A percentile compares a stretch with the other conserved stretches of the same genome.
Evolutionary conservation across 92 coral and sea anemone species (phyloP).

Genomic region (Nematostella vectensis): DNA sequence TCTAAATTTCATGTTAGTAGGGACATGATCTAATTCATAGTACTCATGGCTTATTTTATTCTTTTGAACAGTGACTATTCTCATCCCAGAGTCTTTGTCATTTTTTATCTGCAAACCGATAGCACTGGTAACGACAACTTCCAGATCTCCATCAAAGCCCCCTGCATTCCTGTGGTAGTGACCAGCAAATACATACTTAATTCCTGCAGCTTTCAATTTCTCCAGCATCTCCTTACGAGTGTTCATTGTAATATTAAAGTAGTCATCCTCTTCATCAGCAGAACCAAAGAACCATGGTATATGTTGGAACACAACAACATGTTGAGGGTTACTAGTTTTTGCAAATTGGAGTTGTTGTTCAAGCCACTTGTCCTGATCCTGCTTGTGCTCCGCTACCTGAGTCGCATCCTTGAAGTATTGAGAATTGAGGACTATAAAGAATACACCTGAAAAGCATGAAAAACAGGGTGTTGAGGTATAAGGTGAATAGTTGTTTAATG

Average conservation of each 20-base stretch:
- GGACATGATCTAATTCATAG: slow-evolving; percentile 79
- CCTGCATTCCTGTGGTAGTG: slow-evolving; percentile 99
- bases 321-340: slow-evolving; percentile 58
- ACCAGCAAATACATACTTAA: slow-evolving; percentile 91
- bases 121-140: slow-evolving; percentile 96
- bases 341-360: slow-evolving; percentile 72
- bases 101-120: slow-evolving; percentile 83
- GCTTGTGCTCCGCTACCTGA: slow-evolving; percentile 47
- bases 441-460: slow-evolving; percentile 66
- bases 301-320: slow-evolving; percentile 86
- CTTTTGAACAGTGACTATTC: slow-evolving; percentile 65
- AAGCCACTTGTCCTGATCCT: slow-evolving; percentile 77
- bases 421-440: slow-evolving; percentile 85
- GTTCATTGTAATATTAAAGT: slow-evolving; percentile 65
- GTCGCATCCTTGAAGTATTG: slow-evolving; percentile 89
- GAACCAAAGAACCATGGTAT: slow-evolving; percentile 86
- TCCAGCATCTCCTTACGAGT: slow-evolving; percentile 48
- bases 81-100: slow-evolving; percentile 88
- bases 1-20: slow-evolving; percentile 39
- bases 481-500: too few species aligned
- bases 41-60: slow-evolving; percentile 72
- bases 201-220: slow-evolving; percentile 79
- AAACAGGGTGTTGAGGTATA: too few species aligned
- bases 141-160: slow-evolving; percentile 77
- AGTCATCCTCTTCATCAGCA: slow-evolving; percentile 55